Conservation (phyloP, 2,888 invertebrate species). For the Acleris holmiana region DNA sequence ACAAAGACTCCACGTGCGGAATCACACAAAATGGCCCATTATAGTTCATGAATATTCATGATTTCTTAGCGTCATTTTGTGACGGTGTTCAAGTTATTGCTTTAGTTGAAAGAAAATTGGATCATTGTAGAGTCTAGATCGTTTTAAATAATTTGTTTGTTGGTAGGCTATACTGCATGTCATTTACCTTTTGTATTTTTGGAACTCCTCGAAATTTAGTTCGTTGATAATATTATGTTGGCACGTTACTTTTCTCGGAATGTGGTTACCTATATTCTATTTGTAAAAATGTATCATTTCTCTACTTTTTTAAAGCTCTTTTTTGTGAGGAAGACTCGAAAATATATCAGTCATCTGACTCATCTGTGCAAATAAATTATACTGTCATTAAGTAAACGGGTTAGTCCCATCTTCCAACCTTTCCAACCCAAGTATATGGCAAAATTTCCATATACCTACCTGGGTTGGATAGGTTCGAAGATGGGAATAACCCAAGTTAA, state of each 20-base stretch:
- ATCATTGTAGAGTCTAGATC: constrained; percentile 14
- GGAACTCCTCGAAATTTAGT: constrained; percentile 42
- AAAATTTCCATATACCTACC: no score
- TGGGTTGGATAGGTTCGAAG: no score
- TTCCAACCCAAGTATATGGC: no score
- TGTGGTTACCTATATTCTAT: constrained; percentile 33
- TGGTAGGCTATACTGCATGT: constrained; percentile 43
- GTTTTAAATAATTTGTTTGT: constrained; percentile 19
- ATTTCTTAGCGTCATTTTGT: constrained; percentile 24
- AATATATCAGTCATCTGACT: no score
- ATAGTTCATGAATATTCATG: constrained; percentile 22
- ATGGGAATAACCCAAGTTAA: no score
- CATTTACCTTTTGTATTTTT: constrained; percentile 60
- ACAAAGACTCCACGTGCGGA: constrained; percentile 38
- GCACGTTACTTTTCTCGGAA: constrained; percentile 44
- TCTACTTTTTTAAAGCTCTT: constrained; percentile 7
- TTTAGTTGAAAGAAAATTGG: constrained; percentile 7
- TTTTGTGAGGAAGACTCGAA: background rate
- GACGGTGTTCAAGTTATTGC: background rate
- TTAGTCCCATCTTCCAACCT: no score
- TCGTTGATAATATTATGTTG: constrained; percentile 51
- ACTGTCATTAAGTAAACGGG: no score
- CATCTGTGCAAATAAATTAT: no score
- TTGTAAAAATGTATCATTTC: constrained; percentile 27
- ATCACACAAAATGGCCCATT: constrained; percentile 20